Evolutionary conservation across 2,113 vertebrate genomes (phyloP), one percentile per base, ranked within the genome.

Genomic region (Etheostoma cragini): DNA sequence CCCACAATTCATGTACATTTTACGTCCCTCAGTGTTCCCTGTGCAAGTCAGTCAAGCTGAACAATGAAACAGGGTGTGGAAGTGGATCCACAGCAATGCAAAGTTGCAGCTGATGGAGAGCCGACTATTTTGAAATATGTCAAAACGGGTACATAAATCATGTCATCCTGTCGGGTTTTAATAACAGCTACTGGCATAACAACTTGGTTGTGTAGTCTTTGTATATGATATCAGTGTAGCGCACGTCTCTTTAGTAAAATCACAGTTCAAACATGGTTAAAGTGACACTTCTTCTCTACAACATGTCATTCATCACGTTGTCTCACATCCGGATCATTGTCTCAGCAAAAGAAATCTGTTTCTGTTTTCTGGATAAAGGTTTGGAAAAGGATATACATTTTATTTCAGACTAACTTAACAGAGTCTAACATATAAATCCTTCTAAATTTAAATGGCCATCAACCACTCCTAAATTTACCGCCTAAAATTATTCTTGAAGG

Each of bases 21-120:
- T 12, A n/a, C 16, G 42, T 17, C 21, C 8, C 24, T 80, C n/a
- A 0, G 47, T 52, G 56, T 47, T 64, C 21, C 19, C 30, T 60
- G 22, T 68, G 76, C 74, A 30, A 68, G 50, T 80, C 62, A 66
- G 16, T 53, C 45, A 53, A 61, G 61, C 35, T 47, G 57, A 35
- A 68, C 76, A 35, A 82, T 61, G 69, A 83, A 89, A 78, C 50
- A 53, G 56, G 71, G 60, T 26, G 84, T 61, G 60, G 47, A 47
- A 12, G 50, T 2, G 58, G 35, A 76, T 24, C 50, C 64, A 46
- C 30, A 57, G 54, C 46, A 33, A 52, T 22, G 47, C 16, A 30
- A 68, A 38, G 47, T 5, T 75, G 26, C 38, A 74, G 56, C 49
- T 80, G 80, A 79, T 5, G 4, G 58, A 14, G 13, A 71, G 35